phyloP scores from a whole-genome alignment of 2,888 invertebrate genomes.

The Drosophila vallismaia region DNA sequence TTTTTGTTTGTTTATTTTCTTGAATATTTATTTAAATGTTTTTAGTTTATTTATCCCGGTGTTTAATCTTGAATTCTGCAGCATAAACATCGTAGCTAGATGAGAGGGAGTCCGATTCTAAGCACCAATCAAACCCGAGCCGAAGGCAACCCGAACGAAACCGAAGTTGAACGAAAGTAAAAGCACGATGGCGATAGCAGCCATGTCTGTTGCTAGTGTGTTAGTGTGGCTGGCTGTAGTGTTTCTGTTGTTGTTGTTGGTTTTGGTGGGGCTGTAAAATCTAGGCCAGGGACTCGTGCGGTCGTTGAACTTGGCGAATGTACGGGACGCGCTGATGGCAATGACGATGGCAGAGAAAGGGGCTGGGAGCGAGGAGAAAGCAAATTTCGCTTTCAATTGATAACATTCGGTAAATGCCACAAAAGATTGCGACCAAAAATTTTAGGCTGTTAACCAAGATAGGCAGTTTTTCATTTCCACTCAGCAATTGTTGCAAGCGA shows the following conservation, averaged over 20 bases:
- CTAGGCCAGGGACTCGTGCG: constrained; percentile 84
- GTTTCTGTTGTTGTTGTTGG: neutral
- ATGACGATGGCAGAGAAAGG: constrained; percentile 31
- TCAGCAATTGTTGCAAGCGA: constrained; percentile 27
- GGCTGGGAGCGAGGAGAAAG: constrained; percentile 9
- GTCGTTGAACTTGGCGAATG: constrained; percentile 82
- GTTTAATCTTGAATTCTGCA: constrained; percentile 9
- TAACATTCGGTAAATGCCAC: constrained; percentile 25
- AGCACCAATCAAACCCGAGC: constrained; percentile 29
- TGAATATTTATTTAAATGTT: neutral
- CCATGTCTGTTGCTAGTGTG: constrained; percentile 28
- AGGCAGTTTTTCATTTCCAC: neutral
- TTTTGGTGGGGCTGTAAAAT: constrained; percentile 63
- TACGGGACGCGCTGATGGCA: constrained; percentile 38
- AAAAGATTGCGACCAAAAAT: constrained; percentile 15
- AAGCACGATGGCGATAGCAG: constrained; percentile 60
- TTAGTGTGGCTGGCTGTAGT: constrained; percentile 23
- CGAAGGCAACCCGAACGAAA: constrained; percentile 25
- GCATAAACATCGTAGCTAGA: constrained; percentile 1
- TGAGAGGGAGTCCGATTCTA: constrained; percentile 7
- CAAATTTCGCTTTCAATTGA: constrained; percentile 69
- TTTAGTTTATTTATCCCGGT: constrained; percentile 4
- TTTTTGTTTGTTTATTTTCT: neutral
- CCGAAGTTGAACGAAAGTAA: constrained; percentile 70
- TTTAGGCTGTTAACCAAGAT: constrained; percentile 4